Percentiles rank a stretch among this genome's conserved stretches.
Evolutionary conservation across 2,797 vertebrate genomes (phyloP).

Genomic region (Chelon labrosus): DNA sequence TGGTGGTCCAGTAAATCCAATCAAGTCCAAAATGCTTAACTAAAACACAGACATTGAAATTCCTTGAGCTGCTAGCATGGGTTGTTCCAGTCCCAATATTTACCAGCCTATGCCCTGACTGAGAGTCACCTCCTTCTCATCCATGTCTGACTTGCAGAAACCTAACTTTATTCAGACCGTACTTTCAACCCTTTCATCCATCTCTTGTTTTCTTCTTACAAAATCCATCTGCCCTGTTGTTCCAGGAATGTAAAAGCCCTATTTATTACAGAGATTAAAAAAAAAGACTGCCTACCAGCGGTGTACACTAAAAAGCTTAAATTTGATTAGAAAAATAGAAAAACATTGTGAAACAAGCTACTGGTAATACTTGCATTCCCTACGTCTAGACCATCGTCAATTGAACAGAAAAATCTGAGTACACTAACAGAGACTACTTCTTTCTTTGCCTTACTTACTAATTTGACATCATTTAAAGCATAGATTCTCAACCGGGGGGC

Average conservation of each 20-base stretch:
- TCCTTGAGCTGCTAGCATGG: neutral
- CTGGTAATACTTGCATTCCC: slow-evolving; percentile 30
- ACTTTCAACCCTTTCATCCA: slow-evolving; percentile 9
- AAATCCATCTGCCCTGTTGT: slow-evolving; percentile 53
- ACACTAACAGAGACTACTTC: no score
- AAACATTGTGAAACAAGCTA: slow-evolving; percentile 37
- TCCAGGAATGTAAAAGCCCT: slow-evolving; percentile 82
- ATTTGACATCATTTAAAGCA: no score
- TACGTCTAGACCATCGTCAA: neutral
- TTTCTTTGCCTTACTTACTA: slow-evolving; percentile 7
- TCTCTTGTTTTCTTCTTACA: slow-evolving; percentile 8
- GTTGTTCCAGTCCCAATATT: neutral
- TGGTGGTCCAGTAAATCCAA: neutral
- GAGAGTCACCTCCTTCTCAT: slow-evolving; percentile 6
- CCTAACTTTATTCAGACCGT: slow-evolving; percentile 26
- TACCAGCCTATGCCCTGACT: neutral
- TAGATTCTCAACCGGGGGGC: no score
- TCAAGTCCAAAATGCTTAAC: neutral
- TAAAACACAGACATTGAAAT: neutral
- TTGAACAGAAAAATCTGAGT: slow-evolving; percentile 9
- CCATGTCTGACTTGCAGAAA: slow-evolving; percentile 42
- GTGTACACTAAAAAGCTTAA: slow-evolving; percentile 43
- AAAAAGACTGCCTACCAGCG: slow-evolving; percentile 34
- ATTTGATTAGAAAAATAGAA: slow-evolving; percentile 72
- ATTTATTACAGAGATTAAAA: slow-evolving; percentile 63